These are phyloP conservation scores for Drosophila pectinifera DNA, from an alignment of 1,140 invertebrate genomes.

Conservation along the genomic window DNA sequence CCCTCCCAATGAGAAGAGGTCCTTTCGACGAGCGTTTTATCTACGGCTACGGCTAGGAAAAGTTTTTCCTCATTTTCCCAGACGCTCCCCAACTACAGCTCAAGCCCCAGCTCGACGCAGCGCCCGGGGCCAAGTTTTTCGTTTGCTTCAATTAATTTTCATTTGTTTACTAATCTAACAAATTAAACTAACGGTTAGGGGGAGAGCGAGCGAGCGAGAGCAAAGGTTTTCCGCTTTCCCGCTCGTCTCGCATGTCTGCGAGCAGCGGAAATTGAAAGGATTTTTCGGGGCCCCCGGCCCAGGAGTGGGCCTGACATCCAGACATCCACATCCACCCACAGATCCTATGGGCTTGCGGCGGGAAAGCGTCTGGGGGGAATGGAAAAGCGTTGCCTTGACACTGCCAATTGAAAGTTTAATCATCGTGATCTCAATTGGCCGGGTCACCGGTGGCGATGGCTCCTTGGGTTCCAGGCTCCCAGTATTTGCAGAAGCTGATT, in stretches of 20 bases:
- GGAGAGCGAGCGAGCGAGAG: neutral
- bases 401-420: conserved; percentile 58
- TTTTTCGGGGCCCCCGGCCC: conserved; percentile 37
- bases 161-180: conserved; percentile 84
- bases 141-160: conserved; percentile 84
- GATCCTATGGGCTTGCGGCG: conserved; percentile 24
- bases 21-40: conserved; percentile 70
- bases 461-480: neutral
- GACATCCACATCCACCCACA: conserved; percentile 3
- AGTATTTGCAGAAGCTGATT: conserved; percentile 23
- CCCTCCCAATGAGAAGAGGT: too few species aligned
- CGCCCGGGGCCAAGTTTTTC: conserved; percentile 79
- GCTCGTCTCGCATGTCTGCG: conserved; percentile 21
- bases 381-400: conserved; percentile 50
- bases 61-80: conserved; percentile 49
- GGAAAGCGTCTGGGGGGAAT: neutral
- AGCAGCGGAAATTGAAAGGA: conserved; percentile 59
- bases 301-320: conserved; percentile 32
- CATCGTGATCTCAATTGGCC: conserved; percentile 42
- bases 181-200: conserved; percentile 80
- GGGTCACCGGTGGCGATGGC: conserved; percentile 5
- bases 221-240: conserved; percentile 33
- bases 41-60: conserved; percentile 63
- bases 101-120: neutral
- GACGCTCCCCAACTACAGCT: neutral